A percentile compares a stretch with the other conserved stretches of the same genome.
phyloP scores from a whole-genome alignment of 2,113 vertebrate genomes.

The Brienomyrus brachyistius region DNA sequence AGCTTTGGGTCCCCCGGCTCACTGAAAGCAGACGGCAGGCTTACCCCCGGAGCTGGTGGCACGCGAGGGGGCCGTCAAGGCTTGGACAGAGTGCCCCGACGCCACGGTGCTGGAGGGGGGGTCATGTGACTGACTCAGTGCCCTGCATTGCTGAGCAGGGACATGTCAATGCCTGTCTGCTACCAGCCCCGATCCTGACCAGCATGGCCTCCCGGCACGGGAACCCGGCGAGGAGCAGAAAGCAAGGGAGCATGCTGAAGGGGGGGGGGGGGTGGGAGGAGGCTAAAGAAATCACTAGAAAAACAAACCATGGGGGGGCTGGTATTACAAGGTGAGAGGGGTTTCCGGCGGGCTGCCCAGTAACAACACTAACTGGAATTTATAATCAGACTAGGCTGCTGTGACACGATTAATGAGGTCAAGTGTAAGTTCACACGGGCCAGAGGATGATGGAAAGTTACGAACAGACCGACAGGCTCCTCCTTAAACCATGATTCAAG shows the following conservation, averaged over 20 bases:
- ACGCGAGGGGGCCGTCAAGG: background rate
- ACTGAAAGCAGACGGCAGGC: background rate
- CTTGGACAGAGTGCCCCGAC: slow-evolving; percentile 1
- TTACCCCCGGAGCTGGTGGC: background rate
- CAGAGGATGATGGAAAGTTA: background rate
- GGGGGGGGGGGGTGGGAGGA: background rate
- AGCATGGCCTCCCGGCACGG: slow-evolving; percentile 48
- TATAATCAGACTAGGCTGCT: background rate
- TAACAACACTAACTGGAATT: background rate
- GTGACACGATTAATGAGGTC: background rate
- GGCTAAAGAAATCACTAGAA: background rate
- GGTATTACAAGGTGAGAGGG: background rate
- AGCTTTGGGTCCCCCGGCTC: background rate
- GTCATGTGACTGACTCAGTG: slow-evolving; percentile 42
- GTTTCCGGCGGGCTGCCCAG: background rate
- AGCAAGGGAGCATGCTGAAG: slow-evolving; percentile 46
- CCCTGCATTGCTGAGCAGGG: slow-evolving; percentile 44
- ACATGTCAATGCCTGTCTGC: slow-evolving; percentile 39
- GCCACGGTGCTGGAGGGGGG: slow-evolving; percentile 12
- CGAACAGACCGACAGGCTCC: background rate
- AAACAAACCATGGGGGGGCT: background rate
- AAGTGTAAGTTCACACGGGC: background rate
- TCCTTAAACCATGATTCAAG: background rate
- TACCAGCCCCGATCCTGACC: background rate
- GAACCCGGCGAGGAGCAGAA: slow-evolving; percentile 37